phyloP scores from a whole-genome alignment of 1,140 invertebrate genomes.

The Tetragonula clypearis region DNA sequence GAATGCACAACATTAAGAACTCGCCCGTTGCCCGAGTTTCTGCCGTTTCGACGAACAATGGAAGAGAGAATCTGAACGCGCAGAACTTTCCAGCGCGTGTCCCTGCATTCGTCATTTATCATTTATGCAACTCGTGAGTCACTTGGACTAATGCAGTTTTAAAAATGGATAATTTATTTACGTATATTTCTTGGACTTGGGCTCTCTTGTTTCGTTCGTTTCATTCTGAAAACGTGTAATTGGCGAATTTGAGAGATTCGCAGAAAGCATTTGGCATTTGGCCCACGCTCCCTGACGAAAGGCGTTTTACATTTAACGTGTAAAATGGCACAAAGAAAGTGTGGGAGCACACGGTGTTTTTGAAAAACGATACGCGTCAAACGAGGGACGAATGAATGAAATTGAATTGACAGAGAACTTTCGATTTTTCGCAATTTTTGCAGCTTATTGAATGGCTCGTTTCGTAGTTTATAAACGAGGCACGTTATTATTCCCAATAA shows the following conservation, averaged over 20 bases:
- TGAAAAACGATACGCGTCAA: background rate
- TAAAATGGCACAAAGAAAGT: background rate
- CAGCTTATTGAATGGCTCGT: background rate
- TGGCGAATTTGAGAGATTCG: no score
- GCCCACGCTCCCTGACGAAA: no score
- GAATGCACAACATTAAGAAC: conserved; percentile 16
- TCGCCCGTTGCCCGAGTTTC: conserved; percentile 11
- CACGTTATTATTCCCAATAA: background rate
- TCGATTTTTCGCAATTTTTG: background rate
- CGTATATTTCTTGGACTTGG: background rate
- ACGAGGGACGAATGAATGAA: background rate
- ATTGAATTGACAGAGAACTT: background rate
- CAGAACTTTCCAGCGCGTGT: conserved; percentile 1
- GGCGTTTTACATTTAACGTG: no score
- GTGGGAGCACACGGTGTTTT: background rate
- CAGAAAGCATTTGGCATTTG: no score
- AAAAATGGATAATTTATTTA: background rate
- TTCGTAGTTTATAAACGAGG: background rate
- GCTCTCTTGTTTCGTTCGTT: background rate
- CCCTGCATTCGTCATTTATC: background rate
- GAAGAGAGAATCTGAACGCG: background rate
- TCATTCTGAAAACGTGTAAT: no score
- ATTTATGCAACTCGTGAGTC: background rate
- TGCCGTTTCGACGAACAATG: background rate
- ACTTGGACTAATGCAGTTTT: background rate